Conservation (phyloP, 1,140 invertebrate species). For the Tetranychus urticae region DNA sequence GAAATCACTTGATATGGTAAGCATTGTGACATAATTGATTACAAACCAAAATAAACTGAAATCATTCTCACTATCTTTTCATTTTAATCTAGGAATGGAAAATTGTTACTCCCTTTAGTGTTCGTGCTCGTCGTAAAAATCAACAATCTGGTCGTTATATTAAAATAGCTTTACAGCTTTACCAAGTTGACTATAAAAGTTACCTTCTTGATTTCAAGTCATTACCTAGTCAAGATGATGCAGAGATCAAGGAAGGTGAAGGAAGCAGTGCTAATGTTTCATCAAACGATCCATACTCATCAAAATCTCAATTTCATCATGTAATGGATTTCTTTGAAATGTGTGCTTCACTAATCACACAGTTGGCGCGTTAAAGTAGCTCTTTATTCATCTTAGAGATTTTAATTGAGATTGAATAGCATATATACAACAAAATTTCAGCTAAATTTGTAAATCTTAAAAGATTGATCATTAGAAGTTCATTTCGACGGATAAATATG, state of each 20-base stretch:
- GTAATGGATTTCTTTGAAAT: slow-evolving; percentile 99
- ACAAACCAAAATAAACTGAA: too few relatives aligned
- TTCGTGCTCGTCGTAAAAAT: slow-evolving; percentile 66
- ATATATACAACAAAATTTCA: too few relatives aligned
- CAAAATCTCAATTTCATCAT: slow-evolving; percentile 39
- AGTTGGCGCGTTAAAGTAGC: slow-evolving; percentile 52
- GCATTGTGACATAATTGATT: slow-evolving; percentile 16
- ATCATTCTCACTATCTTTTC: not conserved
- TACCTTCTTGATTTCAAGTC: slow-evolving; percentile 88
- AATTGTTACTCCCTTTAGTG: slow-evolving; percentile 73
- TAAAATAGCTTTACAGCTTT: slow-evolving; percentile 94
- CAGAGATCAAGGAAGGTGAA: not conserved
- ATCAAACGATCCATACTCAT: slow-evolving; percentile 10
- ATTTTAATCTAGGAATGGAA: slow-evolving; percentile 59
- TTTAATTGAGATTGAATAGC: too few relatives aligned
- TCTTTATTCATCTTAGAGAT: not conserved
- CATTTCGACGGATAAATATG: too few relatives aligned
- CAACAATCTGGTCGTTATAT: slow-evolving; percentile 48
- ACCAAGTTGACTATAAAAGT: slow-evolving; percentile 94
- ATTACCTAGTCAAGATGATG: slow-evolving; percentile 11
- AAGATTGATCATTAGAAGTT: too few relatives aligned
- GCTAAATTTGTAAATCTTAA: too few relatives aligned
- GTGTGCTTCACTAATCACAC: slow-evolving; percentile 92
- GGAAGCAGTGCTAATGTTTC: not conserved
- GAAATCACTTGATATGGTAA: slow-evolving; percentile 82